A percentile compares a stretch with the other conserved stretches of the same genome.
Conservation (phyloP, 2,888 invertebrate species). For the Agrochola circellaris region DNA sequence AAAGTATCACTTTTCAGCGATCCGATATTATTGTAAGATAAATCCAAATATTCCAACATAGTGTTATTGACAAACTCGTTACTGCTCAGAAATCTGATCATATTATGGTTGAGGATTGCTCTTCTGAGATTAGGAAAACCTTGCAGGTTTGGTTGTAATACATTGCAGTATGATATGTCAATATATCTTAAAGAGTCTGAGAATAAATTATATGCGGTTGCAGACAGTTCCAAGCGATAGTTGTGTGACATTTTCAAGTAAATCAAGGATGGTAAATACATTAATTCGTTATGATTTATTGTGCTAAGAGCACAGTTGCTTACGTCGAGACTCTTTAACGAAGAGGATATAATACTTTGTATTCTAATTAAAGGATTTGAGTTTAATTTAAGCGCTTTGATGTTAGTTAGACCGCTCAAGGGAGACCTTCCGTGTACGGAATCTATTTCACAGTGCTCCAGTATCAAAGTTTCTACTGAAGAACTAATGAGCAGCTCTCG, state of each 20-base stretch:
- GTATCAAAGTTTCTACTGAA: slow-evolving; percentile 90
- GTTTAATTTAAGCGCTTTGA: slow-evolving; percentile 89
- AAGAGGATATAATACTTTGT: slow-evolving; percentile 86
- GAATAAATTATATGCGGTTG: slow-evolving; percentile 81
- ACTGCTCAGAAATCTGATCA: slow-evolving; percentile 90
- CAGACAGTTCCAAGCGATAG: slow-evolving; percentile 87
- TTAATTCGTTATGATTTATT: slow-evolving; percentile 89
- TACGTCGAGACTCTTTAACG: slow-evolving; percentile 89
- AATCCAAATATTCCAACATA: slow-evolving; percentile 91
- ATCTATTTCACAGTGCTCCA: slow-evolving; percentile 92
- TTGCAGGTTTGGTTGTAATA: slow-evolving; percentile 91
- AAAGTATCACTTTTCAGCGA: slow-evolving; percentile 92
- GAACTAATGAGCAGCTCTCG: slow-evolving; percentile 90
- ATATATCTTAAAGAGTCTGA: slow-evolving; percentile 90
- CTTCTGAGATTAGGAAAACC: slow-evolving; percentile 91
- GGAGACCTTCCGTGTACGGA: slow-evolving; percentile 88
- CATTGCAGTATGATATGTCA: slow-evolving; percentile 92
- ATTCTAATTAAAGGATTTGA: slow-evolving; percentile 88
- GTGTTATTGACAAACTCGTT: slow-evolving; percentile 92
- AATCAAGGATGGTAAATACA: slow-evolving; percentile 90
- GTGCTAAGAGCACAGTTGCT: slow-evolving; percentile 90
- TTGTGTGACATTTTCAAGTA: slow-evolving; percentile 92
- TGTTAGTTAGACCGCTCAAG: slow-evolving; percentile 87
- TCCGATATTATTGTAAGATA: slow-evolving; percentile 92
- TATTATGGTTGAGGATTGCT: slow-evolving; percentile 92